phyloP scores from a whole-genome alignment of 2,797 vertebrate species.

The Masticophis lateralis region DNA sequence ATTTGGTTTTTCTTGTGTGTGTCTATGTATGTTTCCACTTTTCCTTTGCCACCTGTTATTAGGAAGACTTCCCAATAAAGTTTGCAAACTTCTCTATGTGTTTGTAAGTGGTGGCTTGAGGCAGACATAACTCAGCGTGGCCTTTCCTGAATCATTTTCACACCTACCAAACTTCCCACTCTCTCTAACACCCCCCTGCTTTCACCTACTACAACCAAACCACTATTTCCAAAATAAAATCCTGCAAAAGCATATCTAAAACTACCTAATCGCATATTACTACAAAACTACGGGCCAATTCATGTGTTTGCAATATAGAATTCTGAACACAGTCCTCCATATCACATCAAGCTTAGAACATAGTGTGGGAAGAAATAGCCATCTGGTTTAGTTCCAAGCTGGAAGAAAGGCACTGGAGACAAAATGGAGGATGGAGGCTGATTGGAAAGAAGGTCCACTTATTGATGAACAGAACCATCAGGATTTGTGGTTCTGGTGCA shows the following conservation, averaged over 20 bases:
- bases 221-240: not conserved
- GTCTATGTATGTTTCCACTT: too few relatives aligned
- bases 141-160: not conserved
- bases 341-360: not conserved
- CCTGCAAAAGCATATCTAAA: not conserved
- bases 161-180: not conserved
- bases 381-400: too few relatives aligned
- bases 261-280: not conserved
- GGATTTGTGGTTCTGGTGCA: too few relatives aligned
- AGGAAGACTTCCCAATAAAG: too few relatives aligned
- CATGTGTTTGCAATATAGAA: not conserved
- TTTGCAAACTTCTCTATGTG: too few relatives aligned
- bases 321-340: not conserved
- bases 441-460: too few relatives aligned
- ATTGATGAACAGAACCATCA: too few relatives aligned
- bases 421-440: too few relatives aligned
- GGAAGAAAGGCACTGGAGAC: too few relatives aligned
- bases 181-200: not conserved
- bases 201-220: not conserved
- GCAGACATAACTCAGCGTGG: not conserved
- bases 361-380: too few relatives aligned
- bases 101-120: not conserved
- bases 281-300: not conserved
- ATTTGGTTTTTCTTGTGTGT: too few relatives aligned
- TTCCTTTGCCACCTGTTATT: too few relatives aligned